Evolutionary conservation across 2,113 vertebrate species (phyloP).

Genomic region (Athene noctua): DNA sequence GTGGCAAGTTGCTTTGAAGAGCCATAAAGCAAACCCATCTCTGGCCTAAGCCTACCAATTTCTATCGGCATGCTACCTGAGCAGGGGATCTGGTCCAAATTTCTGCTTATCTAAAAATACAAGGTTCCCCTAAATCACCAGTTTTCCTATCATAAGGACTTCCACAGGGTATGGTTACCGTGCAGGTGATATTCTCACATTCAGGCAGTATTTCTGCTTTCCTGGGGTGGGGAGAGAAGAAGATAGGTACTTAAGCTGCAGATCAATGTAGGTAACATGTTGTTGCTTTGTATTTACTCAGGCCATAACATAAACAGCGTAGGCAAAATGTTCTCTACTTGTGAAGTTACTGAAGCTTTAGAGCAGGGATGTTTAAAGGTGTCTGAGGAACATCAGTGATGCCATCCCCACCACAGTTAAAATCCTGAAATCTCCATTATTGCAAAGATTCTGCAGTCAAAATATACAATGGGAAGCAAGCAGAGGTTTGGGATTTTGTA

Average conservation of each 20-base stretch:
- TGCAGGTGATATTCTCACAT: background rate
- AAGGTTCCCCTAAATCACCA: background rate
- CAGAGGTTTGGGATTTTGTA: background rate
- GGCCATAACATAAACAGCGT: background rate
- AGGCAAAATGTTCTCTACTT: background rate
- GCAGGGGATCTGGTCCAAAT: background rate
- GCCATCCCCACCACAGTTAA: background rate
- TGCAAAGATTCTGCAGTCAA: background rate
- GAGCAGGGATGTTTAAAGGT: background rate
- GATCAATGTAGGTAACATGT: rapidly evolving
- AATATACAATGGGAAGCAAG: background rate
- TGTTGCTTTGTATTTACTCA: background rate
- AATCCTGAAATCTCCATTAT: background rate
- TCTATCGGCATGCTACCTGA: background rate
- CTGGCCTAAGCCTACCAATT: background rate
- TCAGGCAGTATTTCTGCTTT: background rate
- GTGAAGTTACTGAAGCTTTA: background rate
- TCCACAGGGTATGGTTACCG: background rate
- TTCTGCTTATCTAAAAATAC: background rate
- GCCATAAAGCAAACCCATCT: background rate
- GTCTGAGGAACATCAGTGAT: background rate
- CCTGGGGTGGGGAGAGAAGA: background rate
- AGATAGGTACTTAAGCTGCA: background rate
- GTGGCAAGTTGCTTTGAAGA: background rate
- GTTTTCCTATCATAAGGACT: background rate